phyloP scores from a whole-genome alignment of 2,113 vertebrate species.

The Amphiprion ocellaris region DNA sequence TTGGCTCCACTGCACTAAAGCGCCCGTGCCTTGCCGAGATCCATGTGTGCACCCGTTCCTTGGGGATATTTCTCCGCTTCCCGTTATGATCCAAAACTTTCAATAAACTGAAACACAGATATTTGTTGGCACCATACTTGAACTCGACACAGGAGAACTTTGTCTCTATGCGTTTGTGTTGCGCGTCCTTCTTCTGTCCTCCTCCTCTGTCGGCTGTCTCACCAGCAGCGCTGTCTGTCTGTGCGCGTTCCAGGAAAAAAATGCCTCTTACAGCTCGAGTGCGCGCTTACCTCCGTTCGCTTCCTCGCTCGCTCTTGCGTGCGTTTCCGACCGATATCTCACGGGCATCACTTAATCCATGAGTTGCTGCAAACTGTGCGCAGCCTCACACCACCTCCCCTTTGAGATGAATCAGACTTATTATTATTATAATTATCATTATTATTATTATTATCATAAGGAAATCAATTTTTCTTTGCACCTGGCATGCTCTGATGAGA shows the following conservation, averaged over 20 bases:
- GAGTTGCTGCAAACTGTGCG: constrained; percentile 44
- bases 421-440: background rate
- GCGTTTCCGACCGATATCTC: constrained; percentile 60
- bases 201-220: constrained; percentile 58
- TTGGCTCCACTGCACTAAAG: constrained; percentile 56
- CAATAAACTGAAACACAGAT: constrained; percentile 13
- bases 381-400: background rate
- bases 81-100: constrained; percentile 48
- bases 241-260: constrained; percentile 61
- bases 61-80: background rate
- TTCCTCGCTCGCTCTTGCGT: constrained; percentile 49
- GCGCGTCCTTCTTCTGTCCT: constrained; percentile 60
- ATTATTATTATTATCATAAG: background rate
- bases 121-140: constrained; percentile 32
- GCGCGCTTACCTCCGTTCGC: constrained; percentile 70
- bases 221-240: constrained; percentile 68
- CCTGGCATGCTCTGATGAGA: constrained; percentile 21
- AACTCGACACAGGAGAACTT: constrained; percentile 69
- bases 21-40: constrained; percentile 33
- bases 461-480: constrained; percentile 4
- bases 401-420: background rate
- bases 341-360: constrained; percentile 42
- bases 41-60: constrained; percentile 45
- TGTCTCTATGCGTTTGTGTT: constrained; percentile 36
- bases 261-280: constrained; percentile 64